A percentile compares a stretch with the other conserved stretches of the same genome.
phyloP scores from a whole-genome alignment of 2,888 invertebrate species.

The Lepidonotus clava region DNA sequence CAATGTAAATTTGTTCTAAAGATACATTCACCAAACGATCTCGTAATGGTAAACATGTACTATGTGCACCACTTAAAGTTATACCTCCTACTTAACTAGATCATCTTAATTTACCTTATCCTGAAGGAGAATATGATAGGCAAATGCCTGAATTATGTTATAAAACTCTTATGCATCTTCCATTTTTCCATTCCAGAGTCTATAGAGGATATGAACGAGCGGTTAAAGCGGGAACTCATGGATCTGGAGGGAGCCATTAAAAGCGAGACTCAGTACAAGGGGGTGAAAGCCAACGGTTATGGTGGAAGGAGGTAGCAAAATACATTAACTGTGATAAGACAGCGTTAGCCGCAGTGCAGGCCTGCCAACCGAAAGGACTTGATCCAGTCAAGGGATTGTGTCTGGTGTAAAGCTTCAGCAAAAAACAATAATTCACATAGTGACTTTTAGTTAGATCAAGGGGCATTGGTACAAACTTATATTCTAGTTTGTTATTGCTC shows the following conservation, averaged over 20 bases:
- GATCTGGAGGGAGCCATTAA: constrained; percentile 75
- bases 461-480: background rate
- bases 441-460: background rate
- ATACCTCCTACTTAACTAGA: too few species aligned
- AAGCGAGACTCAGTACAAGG: constrained; percentile 64
- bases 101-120: too few species aligned
- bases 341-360: background rate
- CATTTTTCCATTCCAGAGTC: constrained; percentile 74
- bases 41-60: too few species aligned
- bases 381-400: background rate
- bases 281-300: background rate
- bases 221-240: constrained; percentile 72
- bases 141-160: too few species aligned
- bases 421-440: background rate
- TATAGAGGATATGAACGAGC: constrained; percentile 74
- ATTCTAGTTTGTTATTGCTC: background rate
- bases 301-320: constrained; percentile 35
- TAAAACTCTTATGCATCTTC: too few species aligned
- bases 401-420: too few species aligned
- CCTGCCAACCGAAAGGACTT: background rate
- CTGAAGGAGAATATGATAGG: too few species aligned
- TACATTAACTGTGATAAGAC: background rate
- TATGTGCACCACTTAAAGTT: too few species aligned
- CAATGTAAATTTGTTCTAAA: too few species aligned
- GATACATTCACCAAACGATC: too few species aligned